phyloP scores from a whole-genome alignment of 1,140 invertebrate genomes.

The Drosophila pseudoobscura region DNA sequence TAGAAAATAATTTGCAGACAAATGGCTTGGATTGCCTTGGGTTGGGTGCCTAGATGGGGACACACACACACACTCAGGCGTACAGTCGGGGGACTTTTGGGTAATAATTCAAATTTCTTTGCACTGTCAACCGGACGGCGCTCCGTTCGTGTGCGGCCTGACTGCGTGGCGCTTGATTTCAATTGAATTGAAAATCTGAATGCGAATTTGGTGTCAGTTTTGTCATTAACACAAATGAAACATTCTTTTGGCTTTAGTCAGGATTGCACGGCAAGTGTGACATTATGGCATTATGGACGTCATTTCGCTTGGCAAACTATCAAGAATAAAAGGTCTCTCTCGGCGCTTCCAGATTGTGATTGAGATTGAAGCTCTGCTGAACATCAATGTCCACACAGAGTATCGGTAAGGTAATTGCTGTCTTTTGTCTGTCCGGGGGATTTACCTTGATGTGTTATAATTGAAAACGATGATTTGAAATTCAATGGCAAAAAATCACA shows the following conservation, averaged over 20 bases:
- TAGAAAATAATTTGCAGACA: constrained; percentile 74
- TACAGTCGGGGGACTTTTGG: constrained; percentile 48
- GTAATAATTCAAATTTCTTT: constrained; percentile 66
- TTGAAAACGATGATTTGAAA: constrained; percentile 86
- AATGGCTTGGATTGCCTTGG: constrained; percentile 37
- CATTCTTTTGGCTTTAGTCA: constrained; percentile 66
- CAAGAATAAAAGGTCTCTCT: constrained; percentile 38
- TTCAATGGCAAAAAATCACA: constrained; percentile 85
- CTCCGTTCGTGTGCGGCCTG: constrained; percentile 43
- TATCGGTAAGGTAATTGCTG: neutral
- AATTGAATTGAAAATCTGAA: constrained; percentile 30
- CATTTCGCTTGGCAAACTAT: constrained; percentile 59
- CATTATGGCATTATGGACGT: constrained; percentile 40
- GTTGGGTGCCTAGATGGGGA: constrained; percentile 32
- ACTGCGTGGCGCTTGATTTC: constrained; percentile 30
- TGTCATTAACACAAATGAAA: constrained; percentile 74
- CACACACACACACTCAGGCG: constrained; percentile 10
- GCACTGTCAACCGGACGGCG: constrained; percentile 5
- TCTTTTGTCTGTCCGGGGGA: neutral
- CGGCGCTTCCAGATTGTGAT: constrained; percentile 1
- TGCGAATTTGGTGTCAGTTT: constrained; percentile 66
- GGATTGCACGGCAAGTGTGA: constrained; percentile 31
- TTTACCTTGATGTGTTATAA: constrained; percentile 87
- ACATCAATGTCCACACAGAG: too few species aligned
- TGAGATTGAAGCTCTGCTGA: neutral